Percentiles rank a stretch among this genome's conserved stretches.
These are phyloP conservation scores for Nemurella pictetii DNA, from an alignment of 2,888 invertebrate species.

Conservation along the genomic window DNA sequence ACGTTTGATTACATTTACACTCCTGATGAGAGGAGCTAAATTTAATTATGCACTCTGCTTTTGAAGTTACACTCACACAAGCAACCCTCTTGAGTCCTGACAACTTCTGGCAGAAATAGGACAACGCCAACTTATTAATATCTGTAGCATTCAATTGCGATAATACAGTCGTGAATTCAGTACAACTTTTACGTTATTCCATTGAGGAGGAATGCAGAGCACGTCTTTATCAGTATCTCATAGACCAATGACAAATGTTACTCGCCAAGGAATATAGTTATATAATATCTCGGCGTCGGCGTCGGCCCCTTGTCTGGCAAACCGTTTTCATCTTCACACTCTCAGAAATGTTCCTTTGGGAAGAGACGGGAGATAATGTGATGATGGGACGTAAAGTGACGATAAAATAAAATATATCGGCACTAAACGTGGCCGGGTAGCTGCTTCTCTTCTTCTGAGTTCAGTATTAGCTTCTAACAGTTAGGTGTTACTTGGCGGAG, in stretches of 20 bases:
- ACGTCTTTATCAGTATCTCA: not conserved
- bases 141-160: not conserved
- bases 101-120: not conserved
- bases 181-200: not conserved
- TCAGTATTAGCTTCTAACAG: not conserved
- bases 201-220: not conserved
- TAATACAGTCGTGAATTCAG: not conserved
- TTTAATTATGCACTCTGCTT: not conserved
- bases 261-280: not conserved
- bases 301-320: not conserved
- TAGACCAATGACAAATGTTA: not conserved
- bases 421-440: not conserved
- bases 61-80: not conserved
- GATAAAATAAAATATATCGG: conserved; percentile 27
- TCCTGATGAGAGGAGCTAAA: not conserved
- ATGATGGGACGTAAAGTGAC: conserved; percentile 27
- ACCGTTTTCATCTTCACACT: not conserved
- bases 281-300: conserved; percentile 7
- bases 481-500: not conserved
- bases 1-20: not conserved
- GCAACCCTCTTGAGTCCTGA: not conserved
- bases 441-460: not conserved
- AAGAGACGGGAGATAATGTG: conserved; percentile 22
- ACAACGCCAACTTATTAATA: not conserved
- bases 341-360: not conserved